Evolutionary conservation across 2,113 vertebrate species (phyloP), one percentile per base, ranked within the genome.

Genomic region (Gasterosteus nipponicus): DNA sequence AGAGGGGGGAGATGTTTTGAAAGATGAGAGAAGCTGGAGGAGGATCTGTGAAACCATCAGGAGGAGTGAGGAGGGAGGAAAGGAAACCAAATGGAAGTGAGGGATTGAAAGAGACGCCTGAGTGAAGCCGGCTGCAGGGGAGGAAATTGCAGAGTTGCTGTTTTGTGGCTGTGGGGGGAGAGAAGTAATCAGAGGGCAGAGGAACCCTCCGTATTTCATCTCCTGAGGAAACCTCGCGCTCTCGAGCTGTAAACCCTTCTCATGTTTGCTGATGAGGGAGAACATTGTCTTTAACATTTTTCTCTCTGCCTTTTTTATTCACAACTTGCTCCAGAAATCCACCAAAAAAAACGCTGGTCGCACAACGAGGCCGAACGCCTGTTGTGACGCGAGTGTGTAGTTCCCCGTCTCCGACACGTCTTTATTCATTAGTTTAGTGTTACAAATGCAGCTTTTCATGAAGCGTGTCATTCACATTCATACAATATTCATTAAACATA

Each of bases 121-220:
- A 75, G 82, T 73, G 62, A 46, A 7, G 53, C 41, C 10, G 44
- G 65, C 44, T 73, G 64, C 46, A 39, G 51, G 22, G 31, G 54
- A 42, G 41, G n/a, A 83, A 88, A 80, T 69, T 78, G 70, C 62
- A 65, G 69, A 78, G 56, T 81, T 77, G 83, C 81, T 12, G 66
- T 80, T 77, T 38, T 38, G 35, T 7, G 35, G 35, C 35, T 72
- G 26, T 70, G 77, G 31, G 19, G 1, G 42, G 49, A 3, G 47
- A 62, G 42, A 56, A 41, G 11, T 10, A 42, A 42, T 42, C 41
- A 42, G 47, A 63, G 53, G 49, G 33, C 11, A 19, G 49, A 8
- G 49, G 15, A n/a, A 51, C 19, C 18, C 35, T 38, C 35, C 35
- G 6, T 38, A 38, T 38, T 7, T 38, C 35, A 38, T 38, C 35